Evolutionary conservation across 2,797 vertebrate species (phyloP), one percentile per base, ranked within the genome.

Genomic region (Schizopygopsis malacanthus): DNA sequence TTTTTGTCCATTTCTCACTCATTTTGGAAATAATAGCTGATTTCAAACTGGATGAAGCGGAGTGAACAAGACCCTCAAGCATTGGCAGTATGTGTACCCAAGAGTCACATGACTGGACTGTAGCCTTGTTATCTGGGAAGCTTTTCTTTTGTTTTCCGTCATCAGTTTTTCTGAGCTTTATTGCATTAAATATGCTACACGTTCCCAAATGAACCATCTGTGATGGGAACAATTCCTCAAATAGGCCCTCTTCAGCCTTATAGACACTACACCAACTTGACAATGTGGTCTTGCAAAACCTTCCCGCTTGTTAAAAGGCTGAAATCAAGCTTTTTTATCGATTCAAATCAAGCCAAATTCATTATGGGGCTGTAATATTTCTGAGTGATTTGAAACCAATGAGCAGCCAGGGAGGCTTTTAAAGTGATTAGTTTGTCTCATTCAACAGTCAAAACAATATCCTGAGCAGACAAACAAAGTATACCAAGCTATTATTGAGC

Each of bases 101-200:
- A 47, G 65, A 79, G 65, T 85, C 83, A 79, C 83, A 85, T 79
- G 76, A 85, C 65, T 71, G 67, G 52, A 72, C 5, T 25, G 41
- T 12, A 72, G 67, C 83, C 65, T 79, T 79, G 52, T 45, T 83
- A 65, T 87, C 80, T 86, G 83, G 76, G 82, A 84, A 87, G 25
- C 41, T 22, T 47, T 86, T 78, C 67, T 87, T 80, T 79, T 75
- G 45, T 82, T 81, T 86, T 76, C 43, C 18, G 10, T 43, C 59
- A 45, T 59, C 65, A 37, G 50, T 45, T 85, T 79, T 78, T 56
- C 28, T 15, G 3, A 72, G 83, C 52, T 85, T 85, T n/a, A 72
- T 50, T 70, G 77, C 50, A 25, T 67, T 85, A 79, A 85, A 79
- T 85, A 79, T 79, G 50, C 76, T 61, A 33, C 12, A 79, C 18